Base-by-base conservation (phyloP, 1,140 invertebrate species). In the Goniozus legneri region DNA sequence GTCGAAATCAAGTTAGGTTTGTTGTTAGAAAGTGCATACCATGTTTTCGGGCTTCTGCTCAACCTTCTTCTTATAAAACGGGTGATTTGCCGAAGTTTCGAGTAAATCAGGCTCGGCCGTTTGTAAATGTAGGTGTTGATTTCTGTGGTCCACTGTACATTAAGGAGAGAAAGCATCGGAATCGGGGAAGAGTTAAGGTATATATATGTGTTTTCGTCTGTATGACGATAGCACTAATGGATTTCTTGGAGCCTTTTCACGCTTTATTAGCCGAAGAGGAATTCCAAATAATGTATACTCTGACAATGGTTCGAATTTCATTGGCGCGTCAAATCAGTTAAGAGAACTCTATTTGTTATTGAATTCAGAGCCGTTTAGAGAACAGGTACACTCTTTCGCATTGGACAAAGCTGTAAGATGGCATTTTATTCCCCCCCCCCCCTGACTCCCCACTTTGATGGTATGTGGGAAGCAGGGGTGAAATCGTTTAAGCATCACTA, bases 251-350 rank as follows among this genome's bases (percentile, higher is more conserved):
- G 30, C 42, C 0, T 36, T 61, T n/a, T 22, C 38, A 1, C 14
- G 58, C 8, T 67, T 67, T 27, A 48, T 57, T n/a, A 16, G 59
- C 1, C 39, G 60, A 7, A 37, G 64, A 20, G 59, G 60, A 6
- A 54, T 48, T 19, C 51, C 47, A 64, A 63, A 64, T 66, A 63
- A 69, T 44, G 60, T 75, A 66, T 71, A 70, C 69, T 72, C 53
- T 7, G 52, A 50, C 14, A 46, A 36, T 33, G 51, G 46, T n/a
- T 49, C 52, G 8, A 50, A 54, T 42, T 54, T 54, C 43, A 20
- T 54, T n/a, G 52, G 52, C 1, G 41, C 40, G 15, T 20, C 42
- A 22, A 27, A 32, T 3, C 13, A 32, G 8, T 13, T 53, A 2
- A 44, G 44, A n/a, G 30, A 47, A 13, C 7, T 45, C 7, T 33